These are phyloP conservation scores for Ctenodactylus gundi DNA, from an alignment of 2,113 vertebrate genomes.

Conservation along the genomic window DNA sequence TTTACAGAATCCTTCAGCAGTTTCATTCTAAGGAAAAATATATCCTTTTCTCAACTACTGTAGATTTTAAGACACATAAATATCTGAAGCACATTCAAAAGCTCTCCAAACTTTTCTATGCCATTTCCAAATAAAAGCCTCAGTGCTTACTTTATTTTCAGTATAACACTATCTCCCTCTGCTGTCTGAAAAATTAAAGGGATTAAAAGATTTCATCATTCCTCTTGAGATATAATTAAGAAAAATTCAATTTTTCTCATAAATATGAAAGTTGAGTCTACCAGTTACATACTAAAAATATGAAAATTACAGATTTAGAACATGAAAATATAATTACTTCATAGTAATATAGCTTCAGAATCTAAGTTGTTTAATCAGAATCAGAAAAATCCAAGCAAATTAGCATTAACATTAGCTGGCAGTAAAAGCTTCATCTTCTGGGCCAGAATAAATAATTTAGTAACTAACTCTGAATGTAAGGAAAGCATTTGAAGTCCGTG, in stretches of 20 bases:
- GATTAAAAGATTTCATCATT: slow-evolving; percentile 34
- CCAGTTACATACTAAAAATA: background rate
- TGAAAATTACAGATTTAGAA: background rate
- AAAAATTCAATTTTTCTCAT: background rate
- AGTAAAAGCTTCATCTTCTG: background rate
- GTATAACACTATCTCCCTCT: slow-evolving; percentile 65
- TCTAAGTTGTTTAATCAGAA: slow-evolving; percentile 12
- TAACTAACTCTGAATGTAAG: background rate
- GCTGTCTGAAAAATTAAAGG: slow-evolving; percentile 48
- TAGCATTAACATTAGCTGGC: background rate
- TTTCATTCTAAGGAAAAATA: slow-evolving; percentile 46
- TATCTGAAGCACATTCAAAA: background rate
- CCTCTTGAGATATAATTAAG: slow-evolving; percentile 7
- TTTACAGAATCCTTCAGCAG: slow-evolving; percentile 16
- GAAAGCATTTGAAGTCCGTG: background rate
- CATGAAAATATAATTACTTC: slow-evolving; percentile 23
- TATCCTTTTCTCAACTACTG: slow-evolving; percentile 16
- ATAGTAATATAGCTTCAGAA: background rate
- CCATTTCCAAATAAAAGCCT: background rate
- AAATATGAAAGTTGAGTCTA: slow-evolving; percentile 14
- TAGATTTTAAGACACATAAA: background rate
- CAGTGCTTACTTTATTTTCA: slow-evolving; percentile 44
- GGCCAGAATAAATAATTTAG: background rate
- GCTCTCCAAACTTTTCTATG: background rate
- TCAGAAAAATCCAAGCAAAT: slow-evolving; percentile 39